Evolutionary conservation across 2,888 invertebrate species (phyloP), one percentile per base, ranked within the genome.

Genomic region (Dolomedes plantarius): DNA sequence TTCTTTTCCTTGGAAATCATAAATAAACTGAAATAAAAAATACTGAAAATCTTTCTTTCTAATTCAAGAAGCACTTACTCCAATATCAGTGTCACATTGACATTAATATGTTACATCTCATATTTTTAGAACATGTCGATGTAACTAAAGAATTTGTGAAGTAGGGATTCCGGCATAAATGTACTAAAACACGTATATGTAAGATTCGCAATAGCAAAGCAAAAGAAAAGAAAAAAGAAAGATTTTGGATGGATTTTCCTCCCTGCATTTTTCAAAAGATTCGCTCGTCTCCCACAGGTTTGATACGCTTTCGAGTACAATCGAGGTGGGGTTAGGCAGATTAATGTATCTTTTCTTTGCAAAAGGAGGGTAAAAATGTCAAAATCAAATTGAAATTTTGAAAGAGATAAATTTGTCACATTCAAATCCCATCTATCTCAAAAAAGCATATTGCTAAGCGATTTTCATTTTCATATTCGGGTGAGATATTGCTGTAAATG

Each of bases 391-490:
- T 23, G 56, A 23, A 56, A 56, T 56, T 56, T 23, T 56, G 56
- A 56, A 56, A 56, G 56, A 56, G 56, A 56, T 56, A 56, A 56
- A 56, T 56, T 56, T 56, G 56, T 56, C 56, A 56, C 56, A 56
- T 56, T 56, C 23, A 56, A 56, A 23, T 56, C 56, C 23, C 56
- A 56, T 56, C 56, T 23, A 23, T 56, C 23, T 56, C 1, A 3
- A 23, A 5, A 56, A n/a, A n/a, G 23, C 56, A 56, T 56, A 56
- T 56, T 56, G 56, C 56, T 56, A 23, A 56, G 11, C 19, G 19
- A 56, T 56, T 56, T 56, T 56, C 56, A 56, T 56, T 56, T 56
- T 56, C 23, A 23, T 23, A 2, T 56, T 56, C 13, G 6, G 11
- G 46, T 6, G 46, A 46, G 36, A 36, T 36, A 7, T 36, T 5